Base-by-base conservation (phyloP, 2,113 vertebrate species). In the Hippocampus guttulatus region DNA sequence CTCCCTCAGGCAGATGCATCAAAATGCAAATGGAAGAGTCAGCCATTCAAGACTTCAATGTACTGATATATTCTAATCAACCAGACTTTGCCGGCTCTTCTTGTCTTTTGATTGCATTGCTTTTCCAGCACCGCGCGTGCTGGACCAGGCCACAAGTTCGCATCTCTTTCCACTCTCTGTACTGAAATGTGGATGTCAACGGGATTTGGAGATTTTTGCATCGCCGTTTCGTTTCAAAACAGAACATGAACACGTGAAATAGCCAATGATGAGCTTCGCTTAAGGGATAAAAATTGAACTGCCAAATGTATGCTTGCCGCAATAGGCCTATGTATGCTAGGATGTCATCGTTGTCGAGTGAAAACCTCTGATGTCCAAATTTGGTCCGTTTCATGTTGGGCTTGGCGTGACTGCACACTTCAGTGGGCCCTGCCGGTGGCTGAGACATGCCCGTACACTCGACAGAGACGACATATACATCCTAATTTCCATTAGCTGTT, bases 11-110 rank as follows among this genome's bases (percentile, higher is more conserved):
- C 69, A 75, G 73, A 67, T 64, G 51, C 67, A 81, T 81, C 75
- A 81, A 81, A 75, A 81, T 81, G 80, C 75, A 78, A 81, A 81
- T 75, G 45, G 47, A 18, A 16, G 64, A 69, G 65, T 66, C 38
- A 62, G 62, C 55, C 72, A 70, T 78, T 70, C 14, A 30, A 70
- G 41, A 58, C 62, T 58, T 70, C 71, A 38, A 5, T 47, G 69
- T 57, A 33, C 43, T 69, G 70, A 51, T 73, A 30, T 64, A 60
- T 65, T 69, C 30, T 77, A 64, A 68, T 58, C 55, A 58, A 58
- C 55, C 47, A 18, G 20, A 66, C 25, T 58, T 52, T 62, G 61
- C 21, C 14, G 20, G 64, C 64, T 75, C 68, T 38, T 58, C 40
- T 57, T 71, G 64, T 58, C 27, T 23, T 64, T 64, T 64, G 33